A percentile compares a stretch with the other conserved stretches of the same genome.
These are phyloP conservation scores for Petrocephalus microphthalmus DNA, from an alignment of 2,113 vertebrate species.

Conservation along the genomic window DNA sequence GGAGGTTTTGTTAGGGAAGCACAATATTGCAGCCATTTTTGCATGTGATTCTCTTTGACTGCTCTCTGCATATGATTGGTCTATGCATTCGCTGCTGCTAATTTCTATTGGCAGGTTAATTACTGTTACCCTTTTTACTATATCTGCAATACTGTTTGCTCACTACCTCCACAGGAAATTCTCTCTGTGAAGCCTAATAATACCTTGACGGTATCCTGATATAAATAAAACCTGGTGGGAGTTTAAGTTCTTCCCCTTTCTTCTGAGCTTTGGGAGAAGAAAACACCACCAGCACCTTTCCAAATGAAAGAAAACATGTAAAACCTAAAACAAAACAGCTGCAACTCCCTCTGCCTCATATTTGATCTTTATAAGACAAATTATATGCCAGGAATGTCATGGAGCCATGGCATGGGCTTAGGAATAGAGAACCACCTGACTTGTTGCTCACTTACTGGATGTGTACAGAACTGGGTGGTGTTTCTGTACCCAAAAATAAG, in stretches of 20 bases:
- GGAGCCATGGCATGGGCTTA: not conserved
- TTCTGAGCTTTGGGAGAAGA: not conserved
- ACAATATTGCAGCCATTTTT: not conserved
- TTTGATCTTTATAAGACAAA: conserved; percentile 16
- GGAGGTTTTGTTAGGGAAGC: not conserved
- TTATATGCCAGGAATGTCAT: not conserved
- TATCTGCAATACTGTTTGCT: not conserved
- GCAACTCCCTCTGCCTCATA: not conserved
- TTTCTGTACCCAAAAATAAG: not conserved
- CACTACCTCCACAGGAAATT: not conserved
- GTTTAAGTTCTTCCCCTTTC: not conserved
- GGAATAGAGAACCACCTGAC: not conserved
- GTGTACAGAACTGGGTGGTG: not conserved
- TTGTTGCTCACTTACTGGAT: not conserved
- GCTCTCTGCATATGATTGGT: not conserved
- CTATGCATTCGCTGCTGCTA: not conserved
- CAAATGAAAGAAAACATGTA: not conserved
- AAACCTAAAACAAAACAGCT: not conserved
- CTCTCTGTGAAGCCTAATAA: not conserved
- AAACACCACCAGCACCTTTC: not conserved
- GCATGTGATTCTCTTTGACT: too few relatives aligned
- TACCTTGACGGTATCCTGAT: not conserved
- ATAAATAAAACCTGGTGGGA: conserved; percentile 3
- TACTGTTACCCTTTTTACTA: not conserved
- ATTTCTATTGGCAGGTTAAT: not conserved